A percentile compares a stretch with the other conserved stretches of the same genome.
These are phyloP conservation scores for Metopolophium dirhodum DNA, from an alignment of 1,140 invertebrate species.

Conservation along the genomic window DNA sequence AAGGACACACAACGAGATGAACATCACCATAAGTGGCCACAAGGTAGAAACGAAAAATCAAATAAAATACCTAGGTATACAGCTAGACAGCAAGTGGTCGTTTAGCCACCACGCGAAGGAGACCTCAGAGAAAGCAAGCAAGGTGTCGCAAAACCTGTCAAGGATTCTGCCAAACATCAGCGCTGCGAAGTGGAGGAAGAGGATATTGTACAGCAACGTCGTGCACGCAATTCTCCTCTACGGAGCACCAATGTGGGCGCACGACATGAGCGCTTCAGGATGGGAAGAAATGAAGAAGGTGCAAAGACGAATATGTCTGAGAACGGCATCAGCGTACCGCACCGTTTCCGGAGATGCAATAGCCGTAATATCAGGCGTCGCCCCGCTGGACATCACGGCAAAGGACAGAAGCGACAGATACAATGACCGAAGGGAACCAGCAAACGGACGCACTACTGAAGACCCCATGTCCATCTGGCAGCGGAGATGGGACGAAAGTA, in stretches of 20 bases:
- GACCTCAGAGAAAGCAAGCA: background rate
- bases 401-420: background rate
- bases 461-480: background rate
- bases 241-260: background rate
- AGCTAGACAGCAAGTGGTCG: background rate
- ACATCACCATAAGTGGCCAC: constrained; percentile 59
- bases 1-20: constrained; percentile 24
- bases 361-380: background rate
- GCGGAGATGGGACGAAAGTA: background rate
- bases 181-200: background rate
- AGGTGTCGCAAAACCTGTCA: background rate
- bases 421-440: background rate
- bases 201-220: background rate
- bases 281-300: background rate
- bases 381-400: background rate
- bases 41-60: background rate
- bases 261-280: background rate
- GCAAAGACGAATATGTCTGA: background rate
- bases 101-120: background rate
- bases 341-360: background rate
- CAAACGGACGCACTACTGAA: no score
- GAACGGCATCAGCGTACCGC: background rate
- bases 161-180: background rate
- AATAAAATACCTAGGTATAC: background rate
- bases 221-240: background rate